phyloP scores from a whole-genome alignment of 2,113 vertebrate genomes.

The Camarhynchus parvulus region DNA sequence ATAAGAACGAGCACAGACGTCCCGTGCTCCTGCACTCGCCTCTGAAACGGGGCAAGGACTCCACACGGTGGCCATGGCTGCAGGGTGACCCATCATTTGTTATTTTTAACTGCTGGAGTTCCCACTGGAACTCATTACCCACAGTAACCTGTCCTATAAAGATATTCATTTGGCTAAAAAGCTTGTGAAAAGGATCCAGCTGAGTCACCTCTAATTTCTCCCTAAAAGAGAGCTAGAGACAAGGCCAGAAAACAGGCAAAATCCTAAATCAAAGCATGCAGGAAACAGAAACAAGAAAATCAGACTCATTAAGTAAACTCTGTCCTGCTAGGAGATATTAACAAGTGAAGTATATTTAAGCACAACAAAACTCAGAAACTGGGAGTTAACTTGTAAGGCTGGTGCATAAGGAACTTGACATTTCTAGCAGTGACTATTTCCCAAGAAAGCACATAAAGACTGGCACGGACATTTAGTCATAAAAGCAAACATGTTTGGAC shows the following conservation, averaged over 20 bases:
- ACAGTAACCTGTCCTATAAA: not conserved
- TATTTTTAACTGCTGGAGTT: not conserved
- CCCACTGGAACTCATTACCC: not conserved
- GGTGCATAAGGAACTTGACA: not conserved
- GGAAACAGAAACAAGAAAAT: not conserved
- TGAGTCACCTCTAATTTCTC: not conserved
- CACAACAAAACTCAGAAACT: not conserved
- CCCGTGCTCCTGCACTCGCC: fast-evolving
- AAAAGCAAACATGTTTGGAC: not conserved
- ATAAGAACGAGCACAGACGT: not conserved
- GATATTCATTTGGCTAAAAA: not conserved
- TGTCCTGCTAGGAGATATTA: not conserved
- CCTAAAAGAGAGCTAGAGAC: not conserved
- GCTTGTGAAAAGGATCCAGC: not conserved
- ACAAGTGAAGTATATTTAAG: not conserved
- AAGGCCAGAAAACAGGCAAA: not conserved
- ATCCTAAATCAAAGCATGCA: not conserved
- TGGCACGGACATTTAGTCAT: not conserved
- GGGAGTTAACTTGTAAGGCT: not conserved
- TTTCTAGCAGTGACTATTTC: not conserved
- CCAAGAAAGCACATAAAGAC: not conserved
- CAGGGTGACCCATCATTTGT: not conserved
- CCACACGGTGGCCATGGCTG: not conserved
- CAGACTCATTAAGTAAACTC: not conserved
- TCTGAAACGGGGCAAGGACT: not conserved